A percentile compares a stretch with the other conserved stretches of the same genome.
Evolutionary conservation across 2,888 invertebrate species (phyloP).

Genomic region (Drosophila crucigera): DNA sequence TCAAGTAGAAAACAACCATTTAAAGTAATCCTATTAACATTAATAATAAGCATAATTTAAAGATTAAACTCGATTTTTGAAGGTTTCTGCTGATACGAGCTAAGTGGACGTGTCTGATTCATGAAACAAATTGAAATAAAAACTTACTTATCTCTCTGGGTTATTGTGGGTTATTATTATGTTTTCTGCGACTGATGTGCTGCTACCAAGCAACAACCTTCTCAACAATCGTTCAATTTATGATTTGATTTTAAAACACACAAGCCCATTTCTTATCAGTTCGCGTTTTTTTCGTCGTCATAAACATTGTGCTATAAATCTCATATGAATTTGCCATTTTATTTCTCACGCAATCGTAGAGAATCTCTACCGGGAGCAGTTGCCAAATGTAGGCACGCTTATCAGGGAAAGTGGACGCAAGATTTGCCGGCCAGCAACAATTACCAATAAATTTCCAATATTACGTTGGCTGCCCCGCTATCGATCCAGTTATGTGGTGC

Average conservation of each 20-base stretch:
- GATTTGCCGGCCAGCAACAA: constrained; percentile 86
- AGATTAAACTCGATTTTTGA: background rate
- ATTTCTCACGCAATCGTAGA: constrained; percentile 45
- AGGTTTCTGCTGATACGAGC: constrained; percentile 12
- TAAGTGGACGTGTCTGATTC: constrained; percentile 20
- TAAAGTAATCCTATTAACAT: too few relatives aligned
- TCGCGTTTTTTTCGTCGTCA: background rate
- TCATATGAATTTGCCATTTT: constrained; percentile 6
- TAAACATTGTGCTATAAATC: constrained; percentile 2
- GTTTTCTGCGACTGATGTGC: constrained; percentile 15
- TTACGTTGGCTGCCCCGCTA: constrained; percentile 92
- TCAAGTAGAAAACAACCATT: background rate
- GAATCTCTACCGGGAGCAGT: constrained; percentile 80
- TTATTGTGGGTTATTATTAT: constrained; percentile 18
- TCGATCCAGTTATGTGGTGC: constrained; percentile 88
- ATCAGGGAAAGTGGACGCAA: constrained; percentile 76
- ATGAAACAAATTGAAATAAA: background rate
- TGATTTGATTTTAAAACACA: constrained; percentile 14
- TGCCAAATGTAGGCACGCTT: constrained; percentile 75
- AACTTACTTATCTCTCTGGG: constrained; percentile 40
- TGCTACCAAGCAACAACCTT: constrained; percentile 28
- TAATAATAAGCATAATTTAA: background rate
- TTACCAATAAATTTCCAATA: constrained; percentile 89
- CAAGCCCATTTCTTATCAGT: constrained; percentile 17
- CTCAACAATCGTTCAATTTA: constrained; percentile 34